Conservation (phyloP, 1,140 invertebrate species). For the Aethina tumida region DNA sequence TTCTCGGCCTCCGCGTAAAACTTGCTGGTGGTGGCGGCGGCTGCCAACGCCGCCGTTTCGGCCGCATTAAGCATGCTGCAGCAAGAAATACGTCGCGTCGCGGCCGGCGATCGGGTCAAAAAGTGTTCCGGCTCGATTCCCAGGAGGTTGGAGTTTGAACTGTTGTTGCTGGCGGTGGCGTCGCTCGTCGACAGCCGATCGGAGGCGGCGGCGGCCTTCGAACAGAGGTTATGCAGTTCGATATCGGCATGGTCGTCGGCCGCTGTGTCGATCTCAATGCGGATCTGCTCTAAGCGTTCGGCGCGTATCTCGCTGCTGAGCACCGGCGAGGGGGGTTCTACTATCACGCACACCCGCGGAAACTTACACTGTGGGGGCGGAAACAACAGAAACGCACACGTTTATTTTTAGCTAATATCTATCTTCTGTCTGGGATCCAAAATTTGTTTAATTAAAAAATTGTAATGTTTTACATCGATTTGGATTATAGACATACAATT, state of each 20-base stretch:
- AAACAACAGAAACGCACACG: background rate
- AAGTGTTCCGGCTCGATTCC: slow-evolving; percentile 49
- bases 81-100: slow-evolving; percentile 65
- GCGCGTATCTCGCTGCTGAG: slow-evolving; percentile 35
- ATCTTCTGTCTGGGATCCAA: background rate
- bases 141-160: slow-evolving; percentile 46
- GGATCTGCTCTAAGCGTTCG: slow-evolving; percentile 39
- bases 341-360: slow-evolving; percentile 56
- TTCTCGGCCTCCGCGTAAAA: slow-evolving; percentile 28
- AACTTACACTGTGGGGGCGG: slow-evolving; percentile 31
- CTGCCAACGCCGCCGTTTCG: slow-evolving; percentile 45
- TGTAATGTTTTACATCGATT: no score
- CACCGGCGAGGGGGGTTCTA: slow-evolving; percentile 57
- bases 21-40: slow-evolving; percentile 43
- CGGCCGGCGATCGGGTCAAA: slow-evolving; percentile 57
- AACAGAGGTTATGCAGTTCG: slow-evolving; percentile 36
- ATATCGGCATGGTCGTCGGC: slow-evolving; percentile 37
- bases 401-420: background rate
- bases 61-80: slow-evolving; percentile 62
- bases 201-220: slow-evolving; percentile 33
- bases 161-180: slow-evolving; percentile 29
- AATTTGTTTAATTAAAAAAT: slow-evolving; percentile 1
- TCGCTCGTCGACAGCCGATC: slow-evolving; percentile 34
- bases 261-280: slow-evolving; percentile 26
- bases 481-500: slow-evolving; percentile 4